Evolutionary conservation across 2,113 vertebrate species (phyloP).

Genomic region (Hemiscyllium ocellatum): DNA sequence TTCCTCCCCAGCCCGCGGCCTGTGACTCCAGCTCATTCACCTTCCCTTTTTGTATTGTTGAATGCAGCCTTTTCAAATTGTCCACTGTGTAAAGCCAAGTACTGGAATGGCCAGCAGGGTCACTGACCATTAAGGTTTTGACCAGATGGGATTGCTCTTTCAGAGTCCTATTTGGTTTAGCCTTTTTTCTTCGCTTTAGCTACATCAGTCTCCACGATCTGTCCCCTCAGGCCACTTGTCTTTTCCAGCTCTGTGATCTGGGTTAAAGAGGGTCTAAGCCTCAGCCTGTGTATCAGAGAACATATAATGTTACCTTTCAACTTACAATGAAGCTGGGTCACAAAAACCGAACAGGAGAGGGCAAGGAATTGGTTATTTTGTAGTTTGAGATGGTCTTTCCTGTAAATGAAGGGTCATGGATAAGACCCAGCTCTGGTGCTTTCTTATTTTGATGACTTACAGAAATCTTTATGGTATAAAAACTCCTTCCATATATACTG

Average conservation of each 20-base stretch:
- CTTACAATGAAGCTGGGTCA: slow-evolving; percentile 9
- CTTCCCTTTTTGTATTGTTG: slow-evolving; percentile 32
- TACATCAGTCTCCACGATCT: slow-evolving; percentile 19
- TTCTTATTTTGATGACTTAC: not conserved
- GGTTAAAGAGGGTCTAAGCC: slow-evolving; percentile 29
- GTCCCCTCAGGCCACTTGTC: not conserved
- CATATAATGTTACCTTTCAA: slow-evolving; percentile 32
- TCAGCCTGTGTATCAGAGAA: not conserved
- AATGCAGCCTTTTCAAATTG: slow-evolving; percentile 9
- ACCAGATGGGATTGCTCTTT: slow-evolving; percentile 24
- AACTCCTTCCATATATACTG: not conserved
- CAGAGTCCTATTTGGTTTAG: not conserved
- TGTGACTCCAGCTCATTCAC: not conserved
- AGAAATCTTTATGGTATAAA: not conserved
- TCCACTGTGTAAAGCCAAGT: not conserved
- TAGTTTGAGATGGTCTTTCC: not conserved
- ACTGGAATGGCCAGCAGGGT: slow-evolving; percentile 9
- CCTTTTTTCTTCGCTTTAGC: slow-evolving; percentile 3
- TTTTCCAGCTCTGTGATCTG: not conserved
- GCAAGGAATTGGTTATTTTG: not conserved
- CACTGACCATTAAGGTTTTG: slow-evolving; percentile 13
- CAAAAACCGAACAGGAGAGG: not conserved
- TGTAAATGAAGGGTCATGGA: not conserved
- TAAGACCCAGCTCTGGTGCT: not conserved
- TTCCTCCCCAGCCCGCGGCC: not conserved